phyloP scores from a whole-genome alignment of 2,113 vertebrate species.

The Charina bottae region DNA sequence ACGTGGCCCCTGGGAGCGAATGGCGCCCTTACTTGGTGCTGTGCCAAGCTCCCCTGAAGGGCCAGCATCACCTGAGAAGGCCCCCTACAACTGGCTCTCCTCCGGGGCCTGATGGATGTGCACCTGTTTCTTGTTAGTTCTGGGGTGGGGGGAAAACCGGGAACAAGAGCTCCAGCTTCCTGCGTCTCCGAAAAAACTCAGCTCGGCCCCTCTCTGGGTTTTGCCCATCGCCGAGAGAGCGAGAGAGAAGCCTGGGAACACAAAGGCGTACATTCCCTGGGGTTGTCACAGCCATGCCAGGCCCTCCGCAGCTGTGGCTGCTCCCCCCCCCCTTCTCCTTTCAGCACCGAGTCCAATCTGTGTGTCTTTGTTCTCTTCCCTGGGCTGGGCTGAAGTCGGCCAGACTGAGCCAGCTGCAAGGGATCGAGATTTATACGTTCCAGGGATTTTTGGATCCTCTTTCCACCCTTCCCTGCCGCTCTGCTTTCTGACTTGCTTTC shows the following conservation, averaged over 20 bases:
- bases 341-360: neutral
- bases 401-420: slow-evolving; percentile 43
- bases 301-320: slow-evolving; percentile 6
- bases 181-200: slow-evolving; percentile 48
- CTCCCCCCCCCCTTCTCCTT: neutral
- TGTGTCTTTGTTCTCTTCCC: neutral
- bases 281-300: slow-evolving; percentile 15
- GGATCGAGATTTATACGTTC: neutral
- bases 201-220: slow-evolving; percentile 42
- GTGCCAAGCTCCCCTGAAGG: neutral
- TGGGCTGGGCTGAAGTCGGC: neutral
- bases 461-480: neutral
- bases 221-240: slow-evolving; percentile 48
- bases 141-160: slow-evolving; percentile 50
- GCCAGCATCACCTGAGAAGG: neutral
- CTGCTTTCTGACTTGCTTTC: neutral
- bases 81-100: neutral
- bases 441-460: neutral
- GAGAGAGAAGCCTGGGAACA: slow-evolving; percentile 49
- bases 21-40: neutral
- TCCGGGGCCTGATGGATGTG: neutral
- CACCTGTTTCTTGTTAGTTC: slow-evolving; percentile 47
- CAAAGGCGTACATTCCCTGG: slow-evolving; percentile 30
- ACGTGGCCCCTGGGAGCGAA: neutral
- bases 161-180: slow-evolving; percentile 17